Base-by-base conservation (phyloP, 2,888 invertebrate genomes). In the Eupithecia abbreviata region DNA sequence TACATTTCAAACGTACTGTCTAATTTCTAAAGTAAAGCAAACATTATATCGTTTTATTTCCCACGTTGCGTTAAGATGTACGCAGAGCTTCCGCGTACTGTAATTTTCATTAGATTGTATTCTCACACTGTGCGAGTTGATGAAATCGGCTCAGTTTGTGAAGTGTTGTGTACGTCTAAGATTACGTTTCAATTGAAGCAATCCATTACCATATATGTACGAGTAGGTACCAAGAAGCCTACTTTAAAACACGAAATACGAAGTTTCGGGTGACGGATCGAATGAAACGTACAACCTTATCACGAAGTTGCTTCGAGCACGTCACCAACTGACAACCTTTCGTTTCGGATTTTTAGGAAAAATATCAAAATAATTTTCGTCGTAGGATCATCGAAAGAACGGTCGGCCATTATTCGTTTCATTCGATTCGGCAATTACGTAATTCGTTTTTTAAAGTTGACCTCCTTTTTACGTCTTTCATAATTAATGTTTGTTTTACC, bases 91-190 rank as follows among this genome's bases (percentile, higher is more conserved):
- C 13, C 78, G 73, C 47, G 69, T 10, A 72, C 73, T 88, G 89
- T 89, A 90, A 90, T 90, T 91, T 90, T 89, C 90, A 89, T 92
- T 90, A 88, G 88, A 89, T 89, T 86, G 86, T 87, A 84, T 79
- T 77, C 78, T 65, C 76, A 76, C 70, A 58, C 84, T 82, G 84
- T 71, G 73, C 58, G 75, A 76, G 78, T 80, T 82, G 81, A 85
- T 86, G 87, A 83, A 84, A 85, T 84, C 80, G 84, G 83, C 84
- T 80, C 80, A 72, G 78, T 76, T 81, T 82, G 81, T 82, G 79
- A 79, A 87, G 87, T 84, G 86, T 83, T 84, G 80, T 83, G 85
- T 84, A 85, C 85, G 86, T 47, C 47, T 69, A 12, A 47, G 69
- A 69, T 69, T 18, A 69, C 73, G 30, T 77, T 78, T 79, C 78